Percentiles rank a stretch among this genome's conserved stretches.
phyloP scores from a whole-genome alignment of 2,888 invertebrate genomes.

The Thecocarcelia acutangulata region DNA sequence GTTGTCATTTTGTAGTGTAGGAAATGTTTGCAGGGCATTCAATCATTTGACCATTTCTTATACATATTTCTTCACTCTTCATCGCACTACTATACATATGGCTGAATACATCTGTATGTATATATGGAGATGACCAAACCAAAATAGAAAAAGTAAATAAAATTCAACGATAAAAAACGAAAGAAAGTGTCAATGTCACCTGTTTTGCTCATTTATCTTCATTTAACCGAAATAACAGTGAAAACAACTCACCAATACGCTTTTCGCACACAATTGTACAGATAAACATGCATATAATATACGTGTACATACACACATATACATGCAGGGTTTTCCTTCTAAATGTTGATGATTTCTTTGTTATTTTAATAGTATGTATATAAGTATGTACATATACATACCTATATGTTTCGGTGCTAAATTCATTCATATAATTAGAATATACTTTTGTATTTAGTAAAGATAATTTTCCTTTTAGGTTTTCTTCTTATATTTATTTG shows the following conservation, averaged over 20 bases:
- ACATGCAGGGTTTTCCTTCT: neutral
- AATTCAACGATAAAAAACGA: conserved; percentile 20
- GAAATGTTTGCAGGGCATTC: conserved; percentile 3
- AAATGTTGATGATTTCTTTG: conserved; percentile 33
- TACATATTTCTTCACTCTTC: neutral
- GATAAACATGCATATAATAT: neutral
- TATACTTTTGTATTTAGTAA: no score
- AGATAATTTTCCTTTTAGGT: neutral
- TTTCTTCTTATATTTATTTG: neutral
- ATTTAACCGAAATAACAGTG: conserved; percentile 56
- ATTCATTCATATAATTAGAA: conserved; percentile 36
- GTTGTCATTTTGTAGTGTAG: neutral
- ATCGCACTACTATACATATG: neutral
- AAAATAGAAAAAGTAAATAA: conserved; percentile 11
- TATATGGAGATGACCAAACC: neutral
- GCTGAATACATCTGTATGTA: neutral
- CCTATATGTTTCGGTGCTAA: conserved; percentile 27
- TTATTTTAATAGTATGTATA: no score
- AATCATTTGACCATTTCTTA: conserved; percentile 9
- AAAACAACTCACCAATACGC: conserved; percentile 34
- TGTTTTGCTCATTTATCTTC: conserved; percentile 60
- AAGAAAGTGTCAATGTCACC: conserved; percentile 68
- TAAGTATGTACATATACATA: no score
- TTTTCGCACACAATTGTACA: neutral
- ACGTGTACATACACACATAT: neutral